Conservation (phyloP, 2,888 invertebrate genomes). For the Napeogenes inachia region DNA sequence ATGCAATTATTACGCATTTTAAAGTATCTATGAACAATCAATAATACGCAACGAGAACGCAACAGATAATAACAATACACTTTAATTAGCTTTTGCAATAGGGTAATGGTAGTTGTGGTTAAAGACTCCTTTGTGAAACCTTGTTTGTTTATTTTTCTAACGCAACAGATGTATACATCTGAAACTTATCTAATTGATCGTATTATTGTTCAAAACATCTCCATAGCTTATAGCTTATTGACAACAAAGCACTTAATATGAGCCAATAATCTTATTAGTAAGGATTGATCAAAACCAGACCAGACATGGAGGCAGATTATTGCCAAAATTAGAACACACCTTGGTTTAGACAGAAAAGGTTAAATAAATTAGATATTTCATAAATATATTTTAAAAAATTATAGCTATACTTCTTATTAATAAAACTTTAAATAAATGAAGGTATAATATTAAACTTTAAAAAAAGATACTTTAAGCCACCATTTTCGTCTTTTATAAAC, state of each 20-base stretch:
- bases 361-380: not conserved
- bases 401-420: no score
- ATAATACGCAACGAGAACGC: not conserved
- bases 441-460: no score
- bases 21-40: slow-evolving; percentile 8
- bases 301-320: slow-evolving; percentile 49
- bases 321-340: slow-evolving; percentile 42
- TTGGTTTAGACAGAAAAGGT: slow-evolving; percentile 16
- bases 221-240: no score
- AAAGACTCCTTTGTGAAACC: not conserved
- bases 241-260: no score
- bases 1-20: slow-evolving; percentile 11
- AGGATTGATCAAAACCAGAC: slow-evolving; percentile 46
- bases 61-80: not conserved
- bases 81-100: not conserved
- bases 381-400: no score
- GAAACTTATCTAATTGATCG: no score
- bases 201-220: no score
- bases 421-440: no score
- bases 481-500: no score
- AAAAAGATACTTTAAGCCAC: no score
- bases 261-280: slow-evolving; percentile 40
- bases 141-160: not conserved
- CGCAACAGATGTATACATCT: not conserved
- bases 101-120: not conserved